These are phyloP conservation scores for Elysia chlorotica DNA, from an alignment of 1,140 invertebrate species.

Conservation along the genomic window DNA sequence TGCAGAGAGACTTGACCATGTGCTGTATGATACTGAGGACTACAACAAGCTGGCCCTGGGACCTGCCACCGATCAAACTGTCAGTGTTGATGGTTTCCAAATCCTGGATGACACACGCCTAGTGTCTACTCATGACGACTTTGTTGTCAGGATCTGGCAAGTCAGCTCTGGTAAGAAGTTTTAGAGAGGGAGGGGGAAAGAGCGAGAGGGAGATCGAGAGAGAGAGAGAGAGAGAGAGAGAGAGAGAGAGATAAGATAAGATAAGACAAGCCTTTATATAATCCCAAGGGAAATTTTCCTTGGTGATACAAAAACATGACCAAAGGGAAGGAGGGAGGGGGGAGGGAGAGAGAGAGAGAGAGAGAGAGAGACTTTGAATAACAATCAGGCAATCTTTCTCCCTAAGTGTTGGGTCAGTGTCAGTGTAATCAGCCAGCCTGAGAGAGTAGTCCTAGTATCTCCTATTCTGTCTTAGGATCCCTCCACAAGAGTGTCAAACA, in stretches of 20 bases:
- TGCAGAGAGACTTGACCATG: too few species aligned
- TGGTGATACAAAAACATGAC: too few species aligned
- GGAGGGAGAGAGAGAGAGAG: too few species aligned
- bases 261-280: background rate
- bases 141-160: background rate
- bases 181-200: background rate
- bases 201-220: background rate
- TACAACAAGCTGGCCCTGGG: background rate
- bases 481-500: too few species aligned
- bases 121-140: background rate
- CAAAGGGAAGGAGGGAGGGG: too few species aligned
- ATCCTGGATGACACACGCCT: background rate
- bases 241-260: background rate
- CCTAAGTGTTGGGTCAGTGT: too few species aligned
- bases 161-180: background rate
- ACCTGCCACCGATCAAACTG: background rate
- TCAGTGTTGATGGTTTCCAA: background rate
- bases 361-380: too few species aligned
- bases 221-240: background rate
- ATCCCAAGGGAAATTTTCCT: background rate
- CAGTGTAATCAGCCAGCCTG: too few species aligned
- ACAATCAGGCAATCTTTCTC: too few species aligned
- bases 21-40: background rate
- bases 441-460: too few species aligned
- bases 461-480: too few species aligned